Evolutionary conservation across 2,888 invertebrate species (phyloP).

Genomic region (Thera obeliscata): DNA sequence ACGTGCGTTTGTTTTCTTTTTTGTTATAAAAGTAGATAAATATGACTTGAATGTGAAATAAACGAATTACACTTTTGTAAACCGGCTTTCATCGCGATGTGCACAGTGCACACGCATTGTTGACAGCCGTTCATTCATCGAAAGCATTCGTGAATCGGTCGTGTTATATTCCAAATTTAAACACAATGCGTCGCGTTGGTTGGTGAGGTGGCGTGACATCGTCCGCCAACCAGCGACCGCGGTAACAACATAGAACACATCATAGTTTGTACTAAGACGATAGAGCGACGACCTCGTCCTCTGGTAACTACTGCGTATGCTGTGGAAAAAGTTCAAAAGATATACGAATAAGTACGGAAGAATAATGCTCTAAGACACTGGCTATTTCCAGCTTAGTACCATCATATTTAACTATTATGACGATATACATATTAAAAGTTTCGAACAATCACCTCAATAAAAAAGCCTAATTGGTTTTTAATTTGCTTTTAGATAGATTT

Average conservation of each 20-base stretch:
- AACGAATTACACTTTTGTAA: conserved; percentile 9
- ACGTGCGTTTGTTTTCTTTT: not conserved
- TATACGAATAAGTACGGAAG: conserved; percentile 3
- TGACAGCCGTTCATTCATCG: conserved; percentile 36
- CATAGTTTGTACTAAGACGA: conserved; percentile 11
- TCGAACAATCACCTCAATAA: too few species aligned
- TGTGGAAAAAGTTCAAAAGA: conserved; percentile 5
- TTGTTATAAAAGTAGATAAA: too few species aligned
- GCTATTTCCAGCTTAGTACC: not conserved
- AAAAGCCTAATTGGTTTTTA: too few species aligned
- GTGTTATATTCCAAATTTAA: conserved; percentile 75
- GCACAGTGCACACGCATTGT: conserved; percentile 6
- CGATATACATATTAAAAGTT: too few species aligned
- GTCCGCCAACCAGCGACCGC: conserved; percentile 62
- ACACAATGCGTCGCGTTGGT: conserved; percentile 52
- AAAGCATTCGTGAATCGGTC: conserved; percentile 34
- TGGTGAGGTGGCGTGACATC: conserved; percentile 72
- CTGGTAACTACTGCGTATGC: conserved; percentile 12
- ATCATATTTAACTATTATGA: too few species aligned
- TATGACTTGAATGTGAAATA: not conserved
- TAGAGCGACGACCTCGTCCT: conserved; percentile 69
- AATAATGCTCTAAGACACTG: not conserved
- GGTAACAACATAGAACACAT: conserved; percentile 28
- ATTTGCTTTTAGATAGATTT: too few species aligned
- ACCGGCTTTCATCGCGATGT: conserved; percentile 6